Percentiles rank a stretch among this genome's conserved stretches.
Evolutionary conservation across 2,888 invertebrate species (phyloP).

Genomic region (Ellobium chinense): DNA sequence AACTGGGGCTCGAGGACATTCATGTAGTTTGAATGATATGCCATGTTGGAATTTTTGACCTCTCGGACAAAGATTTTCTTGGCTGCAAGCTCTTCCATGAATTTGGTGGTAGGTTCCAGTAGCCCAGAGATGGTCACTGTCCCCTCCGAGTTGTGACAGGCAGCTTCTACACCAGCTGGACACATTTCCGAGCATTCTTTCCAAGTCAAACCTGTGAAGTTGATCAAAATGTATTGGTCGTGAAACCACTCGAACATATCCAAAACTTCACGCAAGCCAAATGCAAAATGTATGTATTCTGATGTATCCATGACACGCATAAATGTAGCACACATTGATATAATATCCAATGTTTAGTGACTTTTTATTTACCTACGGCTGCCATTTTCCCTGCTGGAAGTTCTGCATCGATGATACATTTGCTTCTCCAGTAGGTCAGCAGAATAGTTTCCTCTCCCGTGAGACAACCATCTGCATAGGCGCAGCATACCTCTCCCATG

Average conservation of each 20-base stretch:
- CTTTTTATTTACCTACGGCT: conserved; percentile 72
- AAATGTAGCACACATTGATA: no score
- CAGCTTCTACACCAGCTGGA: conserved; percentile 77
- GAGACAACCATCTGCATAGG: conserved; percentile 97
- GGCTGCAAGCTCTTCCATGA: conserved; percentile 73
- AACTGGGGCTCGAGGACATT: conserved; percentile 72
- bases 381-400: conserved; percentile 71
- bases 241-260: no score
- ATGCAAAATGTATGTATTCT: no score
- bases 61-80: conserved; percentile 76
- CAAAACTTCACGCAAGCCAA: no score
- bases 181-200: conserved; percentile 73
- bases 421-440: conserved; percentile 86
- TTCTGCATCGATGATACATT: conserved; percentile 44
- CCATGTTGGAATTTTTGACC: conserved; percentile 75
- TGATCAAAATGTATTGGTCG: no score
- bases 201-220: conserved; percentile 75
- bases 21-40: conserved; percentile 79
- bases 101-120: conserved; percentile 78
- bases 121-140: conserved; percentile 97
- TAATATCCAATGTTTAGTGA: not conserved
- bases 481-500: conserved; percentile 95
- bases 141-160: conserved; percentile 96
- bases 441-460: conserved; percentile 96
- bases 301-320: no score